phyloP scores from a whole-genome alignment of 2,113 vertebrate species.

The Neogobius melanostomus region DNA sequence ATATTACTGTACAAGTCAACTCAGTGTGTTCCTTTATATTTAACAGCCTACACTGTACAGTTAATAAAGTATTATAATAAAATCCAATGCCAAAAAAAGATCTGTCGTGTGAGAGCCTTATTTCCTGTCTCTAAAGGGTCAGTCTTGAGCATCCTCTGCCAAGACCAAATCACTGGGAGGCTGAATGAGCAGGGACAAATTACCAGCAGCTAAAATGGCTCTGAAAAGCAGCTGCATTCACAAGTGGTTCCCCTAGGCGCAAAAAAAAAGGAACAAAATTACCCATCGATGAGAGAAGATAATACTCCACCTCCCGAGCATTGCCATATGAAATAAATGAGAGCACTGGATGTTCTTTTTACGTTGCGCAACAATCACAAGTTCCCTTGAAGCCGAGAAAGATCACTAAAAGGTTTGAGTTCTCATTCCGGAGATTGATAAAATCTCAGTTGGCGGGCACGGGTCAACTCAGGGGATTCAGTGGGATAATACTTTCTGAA shows the following conservation, averaged over 20 bases:
- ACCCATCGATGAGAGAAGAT: slow-evolving; percentile 24
- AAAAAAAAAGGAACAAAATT: slow-evolving; percentile 41
- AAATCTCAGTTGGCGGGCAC: too few species aligned
- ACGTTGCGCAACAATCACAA: slow-evolving; percentile 15
- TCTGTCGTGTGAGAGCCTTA: slow-evolving; percentile 13
- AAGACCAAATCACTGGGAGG: slow-evolving; percentile 14
- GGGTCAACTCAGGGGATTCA: too few species aligned
- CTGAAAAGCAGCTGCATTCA: slow-evolving; percentile 49
- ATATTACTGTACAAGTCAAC: slow-evolving; percentile 62
- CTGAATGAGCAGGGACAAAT: slow-evolving; percentile 12
- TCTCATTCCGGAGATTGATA: too few species aligned
- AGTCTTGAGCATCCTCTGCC: slow-evolving; percentile 15
- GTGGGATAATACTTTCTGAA: too few species aligned
- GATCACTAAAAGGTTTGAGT: not conserved
- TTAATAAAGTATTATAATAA: slow-evolving; percentile 78
- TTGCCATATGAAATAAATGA: slow-evolving; percentile 41
- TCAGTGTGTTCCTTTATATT: slow-evolving; percentile 72
- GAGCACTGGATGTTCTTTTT: slow-evolving; percentile 4
- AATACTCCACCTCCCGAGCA: slow-evolving; percentile 29
- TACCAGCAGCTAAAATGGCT: slow-evolving; percentile 17
- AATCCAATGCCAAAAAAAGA: slow-evolving; percentile 58
- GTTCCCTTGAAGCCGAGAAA: slow-evolving; percentile 10
- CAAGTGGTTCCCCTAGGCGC: slow-evolving; percentile 40
- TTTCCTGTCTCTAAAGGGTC: slow-evolving; percentile 25
- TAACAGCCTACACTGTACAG: slow-evolving; percentile 65